Evolutionary conservation across 2,113 vertebrate genomes (phyloP).

Genomic region (Aspidoscelis tigris): DNA sequence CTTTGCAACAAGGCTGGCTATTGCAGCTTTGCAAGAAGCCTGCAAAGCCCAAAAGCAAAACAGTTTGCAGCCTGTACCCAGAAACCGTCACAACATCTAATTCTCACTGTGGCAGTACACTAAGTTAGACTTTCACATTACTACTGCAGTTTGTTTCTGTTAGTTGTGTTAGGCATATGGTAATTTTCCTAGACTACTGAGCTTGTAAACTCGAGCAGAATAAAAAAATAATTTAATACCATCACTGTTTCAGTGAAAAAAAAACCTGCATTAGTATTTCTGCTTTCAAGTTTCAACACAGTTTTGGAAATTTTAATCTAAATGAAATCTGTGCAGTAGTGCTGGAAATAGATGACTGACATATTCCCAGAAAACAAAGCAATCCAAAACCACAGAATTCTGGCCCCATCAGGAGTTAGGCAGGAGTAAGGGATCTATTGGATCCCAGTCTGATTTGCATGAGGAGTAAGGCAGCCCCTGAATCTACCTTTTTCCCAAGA

Average conservation of each 20-base stretch:
- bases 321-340: background rate
- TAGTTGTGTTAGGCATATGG: background rate
- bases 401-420: no score
- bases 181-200: background rate
- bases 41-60: no score
- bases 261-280: background rate
- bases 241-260: background rate
- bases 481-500: no score
- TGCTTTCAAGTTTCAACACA: background rate
- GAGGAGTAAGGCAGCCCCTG: no score
- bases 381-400: no score
- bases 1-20: no score
- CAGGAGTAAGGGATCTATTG: no score
- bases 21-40: no score
- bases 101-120: background rate
- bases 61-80: no score
- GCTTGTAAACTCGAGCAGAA: background rate
- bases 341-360: background rate
- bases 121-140: background rate
- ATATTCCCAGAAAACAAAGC: background rate
- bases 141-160: background rate
- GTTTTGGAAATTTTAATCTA: background rate
- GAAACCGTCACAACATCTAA: background rate
- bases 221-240: background rate
- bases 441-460: no score